phyloP scores from a whole-genome alignment of 2,113 vertebrate species.

The Serinus canaria region DNA sequence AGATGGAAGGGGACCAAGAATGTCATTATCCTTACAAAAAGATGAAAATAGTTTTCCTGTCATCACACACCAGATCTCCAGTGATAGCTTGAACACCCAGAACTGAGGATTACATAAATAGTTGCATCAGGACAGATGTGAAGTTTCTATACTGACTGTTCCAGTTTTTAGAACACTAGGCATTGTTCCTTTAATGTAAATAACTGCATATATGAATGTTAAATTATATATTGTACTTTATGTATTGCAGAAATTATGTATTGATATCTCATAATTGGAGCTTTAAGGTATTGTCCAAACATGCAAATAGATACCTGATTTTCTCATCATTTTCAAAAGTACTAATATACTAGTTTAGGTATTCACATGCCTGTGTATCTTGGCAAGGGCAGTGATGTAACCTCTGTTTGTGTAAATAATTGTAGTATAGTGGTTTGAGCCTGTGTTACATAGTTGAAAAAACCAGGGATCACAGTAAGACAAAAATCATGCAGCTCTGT shows the following conservation, averaged over 20 bases:
- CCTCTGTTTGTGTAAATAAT: neutral
- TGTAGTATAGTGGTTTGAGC: neutral
- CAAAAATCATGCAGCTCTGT: neutral
- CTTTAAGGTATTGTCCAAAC: neutral
- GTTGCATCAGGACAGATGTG: neutral
- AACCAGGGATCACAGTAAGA: neutral
- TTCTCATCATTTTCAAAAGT: neutral
- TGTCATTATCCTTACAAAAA: neutral
- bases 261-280: neutral
- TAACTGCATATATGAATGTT: neutral
- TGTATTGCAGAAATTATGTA: neutral
- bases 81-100: neutral
- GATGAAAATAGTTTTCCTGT: neutral
- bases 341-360: rapidly evolving
- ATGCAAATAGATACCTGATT: neutral
- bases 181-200: neutral
- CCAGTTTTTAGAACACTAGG: neutral
- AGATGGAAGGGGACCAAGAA: neutral
- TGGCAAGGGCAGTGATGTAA: neutral
- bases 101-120: neutral
- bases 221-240: neutral
- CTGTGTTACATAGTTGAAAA: neutral
- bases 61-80: neutral
- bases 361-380: neutral
- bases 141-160: neutral